A percentile compares a stretch with the other conserved stretches of the same genome.
phyloP scores from a whole-genome alignment of 2,113 vertebrate species.

The Spea multiplicata region DNA sequence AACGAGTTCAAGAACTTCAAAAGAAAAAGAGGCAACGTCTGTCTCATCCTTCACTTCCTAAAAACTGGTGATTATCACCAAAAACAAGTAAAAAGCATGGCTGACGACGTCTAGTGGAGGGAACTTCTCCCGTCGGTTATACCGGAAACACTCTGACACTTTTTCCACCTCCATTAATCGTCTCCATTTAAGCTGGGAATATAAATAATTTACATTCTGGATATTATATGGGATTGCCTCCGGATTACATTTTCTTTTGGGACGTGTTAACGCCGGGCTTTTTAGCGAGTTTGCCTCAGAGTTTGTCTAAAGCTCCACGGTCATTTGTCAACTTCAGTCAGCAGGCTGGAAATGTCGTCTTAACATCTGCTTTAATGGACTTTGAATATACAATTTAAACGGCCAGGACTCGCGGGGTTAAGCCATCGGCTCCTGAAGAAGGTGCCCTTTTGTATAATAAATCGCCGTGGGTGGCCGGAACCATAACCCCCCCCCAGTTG shows the following conservation, averaged over 20 bases:
- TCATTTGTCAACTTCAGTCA: slow-evolving; percentile 23
- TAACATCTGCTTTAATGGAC: background rate
- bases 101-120: slow-evolving; percentile 61
- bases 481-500: no score
- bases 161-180: slow-evolving; percentile 64
- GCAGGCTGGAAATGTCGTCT: background rate
- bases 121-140: slow-evolving; percentile 45
- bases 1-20: slow-evolving; percentile 54
- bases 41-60: slow-evolving; percentile 51
- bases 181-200: slow-evolving; percentile 53
- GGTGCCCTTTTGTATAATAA: slow-evolving; percentile 16
- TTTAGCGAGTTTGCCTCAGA: slow-evolving; percentile 5
- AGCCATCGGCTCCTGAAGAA: slow-evolving; percentile 24
- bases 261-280: slow-evolving; percentile 54
- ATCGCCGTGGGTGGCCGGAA: background rate
- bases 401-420: background rate
- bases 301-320: background rate
- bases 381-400: slow-evolving; percentile 15
- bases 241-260: slow-evolving; percentile 63
- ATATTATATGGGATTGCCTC: slow-evolving; percentile 61
- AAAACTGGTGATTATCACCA: slow-evolving; percentile 53
- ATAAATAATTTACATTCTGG: slow-evolving; percentile 71
- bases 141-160: background rate
- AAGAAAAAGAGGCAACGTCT: background rate
- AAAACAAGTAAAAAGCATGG: slow-evolving; percentile 48